Percentiles rank a stretch among this genome's conserved stretches.
Evolutionary conservation across 2,113 vertebrate genomes (phyloP).

Genomic region (Pelecanus crispus): DNA sequence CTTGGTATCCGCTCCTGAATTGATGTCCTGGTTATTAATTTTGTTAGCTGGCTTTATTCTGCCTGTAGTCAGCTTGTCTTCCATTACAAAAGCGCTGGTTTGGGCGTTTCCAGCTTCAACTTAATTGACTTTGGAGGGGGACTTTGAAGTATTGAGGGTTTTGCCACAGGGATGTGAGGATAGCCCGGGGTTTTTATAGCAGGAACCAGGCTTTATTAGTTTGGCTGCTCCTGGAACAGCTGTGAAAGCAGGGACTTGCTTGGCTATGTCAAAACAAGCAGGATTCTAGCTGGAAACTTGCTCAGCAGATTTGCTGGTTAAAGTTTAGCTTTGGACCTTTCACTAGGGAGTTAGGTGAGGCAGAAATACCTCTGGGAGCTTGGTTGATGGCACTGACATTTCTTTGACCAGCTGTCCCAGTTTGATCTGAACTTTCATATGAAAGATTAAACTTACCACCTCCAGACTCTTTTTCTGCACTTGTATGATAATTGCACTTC

Average conservation of each 20-base stretch:
- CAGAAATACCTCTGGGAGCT: background rate
- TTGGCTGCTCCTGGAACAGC: background rate
- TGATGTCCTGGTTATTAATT: background rate
- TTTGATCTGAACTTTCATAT: background rate
- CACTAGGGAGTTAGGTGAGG: background rate
- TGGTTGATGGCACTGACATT: background rate
- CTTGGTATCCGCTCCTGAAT: background rate
- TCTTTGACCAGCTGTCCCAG: background rate
- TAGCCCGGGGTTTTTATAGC: background rate
- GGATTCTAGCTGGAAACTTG: background rate
- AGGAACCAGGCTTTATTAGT: background rate
- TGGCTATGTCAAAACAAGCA: background rate
- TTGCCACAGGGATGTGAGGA: background rate
- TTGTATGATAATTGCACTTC: background rate
- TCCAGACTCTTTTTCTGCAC: background rate
- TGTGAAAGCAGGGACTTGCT: background rate
- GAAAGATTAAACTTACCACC: background rate
- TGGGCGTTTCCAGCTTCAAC: background rate
- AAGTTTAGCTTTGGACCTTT: background rate
- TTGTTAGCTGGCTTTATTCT: background rate
- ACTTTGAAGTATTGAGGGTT: background rate
- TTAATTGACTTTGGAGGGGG: background rate
- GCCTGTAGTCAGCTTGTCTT: background rate
- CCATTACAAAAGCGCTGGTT: background rate
- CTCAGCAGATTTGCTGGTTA: background rate